Evolutionary conservation across 2,113 vertebrate species (phyloP), one percentile per base, ranked within the genome.

Genomic region (Rhinoptilus africanus): DNA sequence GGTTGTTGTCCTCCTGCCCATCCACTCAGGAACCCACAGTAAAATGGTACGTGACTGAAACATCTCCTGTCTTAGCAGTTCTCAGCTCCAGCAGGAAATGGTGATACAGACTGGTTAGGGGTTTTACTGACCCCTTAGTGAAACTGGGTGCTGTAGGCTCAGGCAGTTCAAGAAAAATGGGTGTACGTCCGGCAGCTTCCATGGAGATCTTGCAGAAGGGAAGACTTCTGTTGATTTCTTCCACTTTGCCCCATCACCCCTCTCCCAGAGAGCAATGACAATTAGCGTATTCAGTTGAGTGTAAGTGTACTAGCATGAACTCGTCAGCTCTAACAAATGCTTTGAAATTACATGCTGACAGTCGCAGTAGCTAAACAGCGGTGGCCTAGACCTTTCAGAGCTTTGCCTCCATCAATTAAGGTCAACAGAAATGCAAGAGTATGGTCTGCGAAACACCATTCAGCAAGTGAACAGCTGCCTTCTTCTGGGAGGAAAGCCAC

Each of bases 211-310:
- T 48, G 32, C 10, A 54, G 53, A 60, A 66, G 39, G 28, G 23
- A 71, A 20, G n/a, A 57, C 24, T 8, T 48, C 16, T 47, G 53
- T 30, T 0, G 0, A 51, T 56, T 85, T 39, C 69, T 45, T 34
- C 59, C 21, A 17, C n/a, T 92, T 67, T 53, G 13, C 6, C 22
- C 28, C 0, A 0, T 32, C 50, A 48, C 10, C n/a, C 22, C 22
- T 21, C 19, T 64, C 30, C 45, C 27, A 41, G 22, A 75, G 28
- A 9, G 10, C 35, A 24, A 84, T 24, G 27, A 30, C 24, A 68
- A 34, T 1, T 4, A 15, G 10, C 6, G 14, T 28, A 14, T 45
- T 71, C 57, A 64, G 37, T 28, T 39, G 51, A 45, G 23, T 0
- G 2, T 63, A 78, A 3, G 3, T 3, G 12, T 30, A 9, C 48